Evolutionary conservation across 2,888 invertebrate genomes (phyloP), one percentile per base, ranked within the genome.

Genomic region (Panopea generosa): DNA sequence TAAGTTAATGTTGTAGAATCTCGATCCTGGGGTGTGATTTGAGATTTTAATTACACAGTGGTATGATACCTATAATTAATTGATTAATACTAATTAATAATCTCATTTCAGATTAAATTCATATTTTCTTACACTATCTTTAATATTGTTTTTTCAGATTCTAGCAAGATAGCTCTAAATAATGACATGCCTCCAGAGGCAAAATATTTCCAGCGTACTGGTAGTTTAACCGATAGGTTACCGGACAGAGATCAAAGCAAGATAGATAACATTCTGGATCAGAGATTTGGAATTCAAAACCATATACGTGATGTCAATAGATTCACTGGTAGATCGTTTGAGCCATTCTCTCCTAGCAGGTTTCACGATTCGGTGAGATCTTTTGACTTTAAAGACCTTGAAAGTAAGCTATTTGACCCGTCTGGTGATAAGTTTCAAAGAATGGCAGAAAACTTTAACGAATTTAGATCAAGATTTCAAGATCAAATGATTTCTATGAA

Each of bases 391-490:
- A 80, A 80, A 62, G 70, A 76, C 14, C 43, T 80, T 6, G 77
- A 77, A 27, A 55, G 60, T 24, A 75, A 75, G 43, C 40, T 75
- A 2, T 61, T 80, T 26, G 77, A 77, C 49, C 77, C 77, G 22
- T 60, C 55, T 47, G 70, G 69, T 6, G 80, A 80, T 49, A 80
- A 76, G 55, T 76, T 80, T 66, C 80, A 80, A 67, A 65, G 76
- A 76, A 80, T 80, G 80, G 80, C 80, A n/a, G 80, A 80, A 62
- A 76, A 76, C 43, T 80, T 76, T 47, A 72, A 76, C 33, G 80
- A 80, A 22, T 80, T 80, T 49, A 24, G 80, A 33, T 77, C 77
- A 20, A 62, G 77, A 43, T 77, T 77, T 56, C 77, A 77, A 66
- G 77, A 77, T 66, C 77, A 77, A 47, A 70, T 77, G 73, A 59